Evolutionary conservation across 2,113 vertebrate genomes (phyloP), one percentile per base, ranked within the genome.

Genomic region (Acanthochromis polyacanthus): DNA sequence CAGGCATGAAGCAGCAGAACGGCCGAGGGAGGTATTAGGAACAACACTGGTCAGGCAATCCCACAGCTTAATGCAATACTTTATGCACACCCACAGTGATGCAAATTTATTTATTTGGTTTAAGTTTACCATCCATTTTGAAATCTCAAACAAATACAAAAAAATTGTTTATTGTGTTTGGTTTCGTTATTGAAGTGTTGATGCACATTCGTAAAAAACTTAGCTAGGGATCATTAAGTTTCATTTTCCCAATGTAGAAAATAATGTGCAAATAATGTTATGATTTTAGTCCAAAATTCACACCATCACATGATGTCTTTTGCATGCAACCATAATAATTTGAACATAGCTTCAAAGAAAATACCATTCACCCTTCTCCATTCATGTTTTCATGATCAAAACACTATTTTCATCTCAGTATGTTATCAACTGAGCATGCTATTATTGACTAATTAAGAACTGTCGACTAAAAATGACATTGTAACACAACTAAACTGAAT

Each of bases 1-100:
- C 56, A 65, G n/a, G 45, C 70, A 3, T 43, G 55, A 38, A 71
- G 45, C 73, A 81, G 70, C 57, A 57, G 58, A 59, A 75, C 43
- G 70, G 55, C n/a, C 60, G 14, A 14, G 11, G 20, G 28, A 55
- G 5, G 63, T 60, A 30, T 30, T 45, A 14, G 17, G 64, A 60
- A 67, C 30, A 25, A 62, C 28, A 70, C 23, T 62, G 0, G 3
- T 32, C 46, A 16, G 16, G 23, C 23, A 63, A 14, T 67, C 1
- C 11, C 5, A 45, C n/a, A 61, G 19, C 15, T n/a, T 22, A 55
- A 56, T 3, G 19, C 48, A 71, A 19, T 16, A n/a, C 22, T 16
- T 55, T 4, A 17, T 55, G 28, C 48, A 38, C 11, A 15, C 60
- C 6, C 12, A 64, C n/a, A 40, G 10, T 50, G 19, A 15, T 20